A percentile compares a stretch with the other conserved stretches of the same genome.
These are phyloP conservation scores for Teleogryllus oceanicus DNA, from an alignment of 2,888 invertebrate species.

Conservation along the genomic window DNA sequence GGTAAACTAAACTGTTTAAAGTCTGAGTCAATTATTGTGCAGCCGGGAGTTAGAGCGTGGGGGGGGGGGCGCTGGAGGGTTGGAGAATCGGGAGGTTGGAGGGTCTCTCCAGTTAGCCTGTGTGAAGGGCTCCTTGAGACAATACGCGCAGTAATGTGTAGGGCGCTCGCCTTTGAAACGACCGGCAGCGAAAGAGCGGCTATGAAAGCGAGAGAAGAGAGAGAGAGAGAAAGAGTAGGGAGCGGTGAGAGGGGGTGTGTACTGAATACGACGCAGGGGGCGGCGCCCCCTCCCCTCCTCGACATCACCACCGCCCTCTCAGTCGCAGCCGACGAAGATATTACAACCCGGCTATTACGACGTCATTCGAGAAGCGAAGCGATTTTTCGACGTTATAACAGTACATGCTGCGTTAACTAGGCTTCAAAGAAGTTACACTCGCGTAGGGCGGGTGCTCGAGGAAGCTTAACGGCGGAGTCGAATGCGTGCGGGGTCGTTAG, in stretches of 20 bases:
- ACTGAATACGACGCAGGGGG: background rate
- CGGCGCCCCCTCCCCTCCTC: background rate
- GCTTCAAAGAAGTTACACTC: background rate
- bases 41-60: background rate
- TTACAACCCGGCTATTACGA: background rate
- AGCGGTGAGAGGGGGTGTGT: background rate
- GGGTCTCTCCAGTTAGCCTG: constrained; percentile 18
- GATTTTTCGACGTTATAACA: constrained; percentile 5
- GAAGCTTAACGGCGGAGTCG: background rate
- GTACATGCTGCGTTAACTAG: background rate
- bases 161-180: background rate
- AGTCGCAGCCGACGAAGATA: background rate
- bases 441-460: background rate
- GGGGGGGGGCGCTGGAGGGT: background rate
- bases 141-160: constrained; percentile 1
- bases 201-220: background rate
- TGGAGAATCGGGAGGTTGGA: background rate
- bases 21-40: constrained; percentile 18
- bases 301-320: background rate
- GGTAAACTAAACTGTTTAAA: constrained; percentile 18
- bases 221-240: background rate
- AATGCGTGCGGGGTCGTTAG: background rate
- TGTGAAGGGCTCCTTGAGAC: constrained; percentile 18
- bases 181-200: background rate
- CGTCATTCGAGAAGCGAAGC: background rate